Evolutionary conservation across 2,797 vertebrate species (phyloP), one percentile per base, ranked within the genome.

Genomic region (Enteromius mattozi): DNA sequence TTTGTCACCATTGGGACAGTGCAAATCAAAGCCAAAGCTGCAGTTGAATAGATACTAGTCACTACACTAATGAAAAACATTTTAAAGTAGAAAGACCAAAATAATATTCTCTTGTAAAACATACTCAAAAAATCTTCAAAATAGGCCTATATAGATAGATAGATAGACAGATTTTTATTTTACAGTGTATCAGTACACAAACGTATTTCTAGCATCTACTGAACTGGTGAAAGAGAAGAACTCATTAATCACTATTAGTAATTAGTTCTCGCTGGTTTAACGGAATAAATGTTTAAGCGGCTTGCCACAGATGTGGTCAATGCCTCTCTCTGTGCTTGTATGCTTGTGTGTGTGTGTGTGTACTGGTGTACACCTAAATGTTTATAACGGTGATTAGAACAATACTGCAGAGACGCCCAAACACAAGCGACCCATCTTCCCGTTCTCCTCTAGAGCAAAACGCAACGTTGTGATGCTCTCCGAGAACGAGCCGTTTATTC

Each of bases 361-460:
- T 84, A 30, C 76, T 81, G 37, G 85, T 88, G 82, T 70, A 84
- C 86, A 85, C 83, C 69, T 84, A 81, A 81, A 89, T 86, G 82
- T 86, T 82, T 88, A 82, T 87, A 88, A 87, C 71, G 69, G 77
- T 86, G 65, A 83, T 83, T 81, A 37, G 82, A 87, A 74, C 88
- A 87, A 88, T 86, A 81, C 85, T 86, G 87, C 86, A 87, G 88
- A 88, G 81, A 88, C 87, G 84, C 86, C 88, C 85, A 86, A 83
- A 84, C 72, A 83, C 85, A 61, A 81, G 79, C 79, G 66, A 68
- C 69, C 69, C 33, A 33, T 78, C 16, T 70, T 70, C 54, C 42
- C 49, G 74, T 77, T 71, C 35, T 80, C 45, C 56, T 66, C 16
- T 24, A 45, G 42, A 84, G 72, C 27, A 69, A 82, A 86, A 74